Conservation (phyloP, 2,888 invertebrate genomes). For the Chironomus riparius region DNA sequence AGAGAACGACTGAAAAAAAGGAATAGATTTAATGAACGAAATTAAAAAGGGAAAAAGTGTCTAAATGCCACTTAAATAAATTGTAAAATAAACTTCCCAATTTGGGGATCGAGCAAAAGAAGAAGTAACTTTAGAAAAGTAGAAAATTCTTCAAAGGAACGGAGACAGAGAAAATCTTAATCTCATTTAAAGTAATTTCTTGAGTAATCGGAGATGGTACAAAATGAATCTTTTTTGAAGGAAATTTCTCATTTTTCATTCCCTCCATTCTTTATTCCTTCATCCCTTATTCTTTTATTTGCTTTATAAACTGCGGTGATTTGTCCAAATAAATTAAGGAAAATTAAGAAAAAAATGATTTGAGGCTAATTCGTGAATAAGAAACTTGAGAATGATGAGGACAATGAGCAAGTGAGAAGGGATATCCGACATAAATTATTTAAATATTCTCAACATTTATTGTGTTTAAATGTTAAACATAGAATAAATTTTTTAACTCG, state of each 20-base stretch:
- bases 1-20: no score
- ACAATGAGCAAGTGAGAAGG: neutral
- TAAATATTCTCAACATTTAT: neutral
- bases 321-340: constrained; percentile 22
- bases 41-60: neutral
- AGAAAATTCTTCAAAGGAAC: no score
- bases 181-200: neutral
- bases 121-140: neutral
- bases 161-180: neutral
- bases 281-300: neutral
- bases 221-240: neutral
- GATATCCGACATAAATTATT: neutral
- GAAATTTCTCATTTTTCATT: neutral
- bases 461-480: neutral
- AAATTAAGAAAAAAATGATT: constrained; percentile 13
- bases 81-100: constrained; percentile 20
- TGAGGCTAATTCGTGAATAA: constrained; percentile 5
- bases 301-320: neutral
- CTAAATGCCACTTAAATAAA: constrained; percentile 22
- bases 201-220: constrained; percentile 1
- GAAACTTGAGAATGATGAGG: neutral
- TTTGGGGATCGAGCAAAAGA: neutral
- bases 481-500: neutral
- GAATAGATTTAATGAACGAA: neutral
- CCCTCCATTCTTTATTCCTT: neutral